phyloP scores from a whole-genome alignment of 2,113 vertebrate genomes.

The Alligator mississippiensis region DNA sequence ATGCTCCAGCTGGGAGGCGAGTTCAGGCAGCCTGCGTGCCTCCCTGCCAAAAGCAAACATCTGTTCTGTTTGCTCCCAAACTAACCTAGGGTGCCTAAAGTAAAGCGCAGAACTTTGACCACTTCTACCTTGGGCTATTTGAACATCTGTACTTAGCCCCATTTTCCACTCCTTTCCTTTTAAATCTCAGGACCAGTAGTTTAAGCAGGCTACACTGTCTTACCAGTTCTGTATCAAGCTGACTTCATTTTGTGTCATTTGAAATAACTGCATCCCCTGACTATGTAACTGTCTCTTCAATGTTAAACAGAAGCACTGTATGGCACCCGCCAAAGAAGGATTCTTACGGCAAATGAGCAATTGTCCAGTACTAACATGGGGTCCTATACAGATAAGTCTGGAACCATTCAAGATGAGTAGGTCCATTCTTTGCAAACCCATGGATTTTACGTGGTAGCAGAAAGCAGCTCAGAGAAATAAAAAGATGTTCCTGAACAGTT shows the following conservation, averaged over 20 bases:
- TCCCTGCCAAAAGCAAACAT: no score
- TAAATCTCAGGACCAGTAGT: no score
- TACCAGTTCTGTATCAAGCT: background rate
- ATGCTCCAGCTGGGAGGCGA: no score
- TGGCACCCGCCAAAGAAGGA: background rate
- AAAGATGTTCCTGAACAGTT: background rate
- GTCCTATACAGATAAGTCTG: background rate
- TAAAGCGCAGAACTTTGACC: no score
- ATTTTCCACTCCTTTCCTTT: background rate
- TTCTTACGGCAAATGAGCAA: background rate
- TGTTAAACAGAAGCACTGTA: background rate
- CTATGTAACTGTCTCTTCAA: background rate
- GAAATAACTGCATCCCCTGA: background rate
- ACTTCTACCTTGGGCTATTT: no score
- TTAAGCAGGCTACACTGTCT: background rate
- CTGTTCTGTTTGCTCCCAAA: no score
- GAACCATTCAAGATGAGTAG: background rate
- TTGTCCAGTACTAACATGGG: background rate
- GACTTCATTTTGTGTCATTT: background rate
- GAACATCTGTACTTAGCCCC: no score
- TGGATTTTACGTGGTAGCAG: no score
- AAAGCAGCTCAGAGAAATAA: background rate
- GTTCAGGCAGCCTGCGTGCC: no score
- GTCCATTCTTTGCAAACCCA: background rate
- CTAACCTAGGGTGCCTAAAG: no score